Conservation (phyloP, 2,113 vertebrate genomes). For the Alaudala cheleensis region DNA sequence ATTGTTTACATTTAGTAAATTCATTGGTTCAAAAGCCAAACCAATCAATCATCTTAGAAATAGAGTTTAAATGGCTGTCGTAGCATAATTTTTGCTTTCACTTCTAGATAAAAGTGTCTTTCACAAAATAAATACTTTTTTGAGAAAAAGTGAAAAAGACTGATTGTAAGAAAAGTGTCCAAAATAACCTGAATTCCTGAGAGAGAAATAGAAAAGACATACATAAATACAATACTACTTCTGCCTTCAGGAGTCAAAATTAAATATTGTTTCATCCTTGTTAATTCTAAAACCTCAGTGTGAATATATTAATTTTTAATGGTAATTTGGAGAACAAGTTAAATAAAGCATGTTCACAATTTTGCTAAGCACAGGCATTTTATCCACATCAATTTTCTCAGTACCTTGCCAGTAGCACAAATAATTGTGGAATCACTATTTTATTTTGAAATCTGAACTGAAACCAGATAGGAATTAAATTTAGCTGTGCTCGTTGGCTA, state of each 20-base stretch:
- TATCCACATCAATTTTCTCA: background rate
- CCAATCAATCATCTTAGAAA: background rate
- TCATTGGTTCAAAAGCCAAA: background rate
- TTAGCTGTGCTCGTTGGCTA: background rate
- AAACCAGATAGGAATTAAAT: conserved; percentile 20
- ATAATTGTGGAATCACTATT: background rate
- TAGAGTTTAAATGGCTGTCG: background rate
- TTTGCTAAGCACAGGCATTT: background rate
- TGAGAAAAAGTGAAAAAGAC: background rate
- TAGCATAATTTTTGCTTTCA: background rate
- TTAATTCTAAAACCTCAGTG: background rate
- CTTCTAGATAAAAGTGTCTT: background rate
- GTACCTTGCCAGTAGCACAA: background rate
- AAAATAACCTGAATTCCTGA: background rate
- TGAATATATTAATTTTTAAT: background rate
- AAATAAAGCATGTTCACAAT: background rate
- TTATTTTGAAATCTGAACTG: conserved; percentile 29
- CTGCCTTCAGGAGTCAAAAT: background rate
- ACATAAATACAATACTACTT: background rate
- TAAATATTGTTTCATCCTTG: background rate
- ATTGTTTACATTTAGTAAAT: background rate
- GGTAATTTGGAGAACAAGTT: background rate
- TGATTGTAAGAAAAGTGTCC: background rate
- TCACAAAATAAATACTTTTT: background rate
- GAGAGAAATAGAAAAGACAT: background rate